A percentile compares a stretch with the other conserved stretches of the same genome.
Evolutionary conservation across 1,140 invertebrate genomes (phyloP).

Genomic region (Ylistrum balloti): DNA sequence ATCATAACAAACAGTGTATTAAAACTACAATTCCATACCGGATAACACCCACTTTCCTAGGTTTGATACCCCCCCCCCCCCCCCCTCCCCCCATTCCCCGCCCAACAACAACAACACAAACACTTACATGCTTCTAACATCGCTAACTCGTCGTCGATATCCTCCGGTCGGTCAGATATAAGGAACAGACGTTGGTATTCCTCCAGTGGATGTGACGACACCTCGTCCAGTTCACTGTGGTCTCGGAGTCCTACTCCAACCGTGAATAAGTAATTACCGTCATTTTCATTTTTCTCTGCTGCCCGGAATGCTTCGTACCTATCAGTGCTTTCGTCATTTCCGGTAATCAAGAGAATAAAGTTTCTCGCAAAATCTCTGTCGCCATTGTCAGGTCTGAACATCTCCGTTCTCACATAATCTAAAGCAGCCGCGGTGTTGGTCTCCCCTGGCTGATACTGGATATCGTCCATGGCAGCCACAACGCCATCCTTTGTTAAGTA

Average conservation of each 20-base stretch:
- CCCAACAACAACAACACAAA: too few relatives aligned
- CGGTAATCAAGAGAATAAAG: constrained; percentile 75
- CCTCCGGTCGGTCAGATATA: not conserved
- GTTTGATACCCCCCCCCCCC: too few relatives aligned
- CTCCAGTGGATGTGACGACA: constrained; percentile 68
- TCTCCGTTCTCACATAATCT: constrained; percentile 68
- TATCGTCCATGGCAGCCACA: constrained; percentile 57
- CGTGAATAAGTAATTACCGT: constrained; percentile 68
- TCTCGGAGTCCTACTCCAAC: constrained; percentile 72
- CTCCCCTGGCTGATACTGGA: constrained; percentile 59
- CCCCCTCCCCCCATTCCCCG: too few relatives aligned
- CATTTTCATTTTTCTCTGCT: constrained; percentile 66
- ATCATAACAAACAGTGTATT: too few relatives aligned
- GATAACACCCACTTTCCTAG: too few relatives aligned
- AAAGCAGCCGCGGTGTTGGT: constrained; percentile 73
- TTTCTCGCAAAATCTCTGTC: constrained; percentile 76
- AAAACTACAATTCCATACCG: too few relatives aligned
- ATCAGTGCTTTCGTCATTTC: constrained; percentile 68
- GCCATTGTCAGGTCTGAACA: constrained; percentile 75
- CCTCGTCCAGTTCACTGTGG: constrained; percentile 68
- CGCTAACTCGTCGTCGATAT: constrained; percentile 12
- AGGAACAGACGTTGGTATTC: constrained; percentile 56
- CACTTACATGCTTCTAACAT: not conserved
- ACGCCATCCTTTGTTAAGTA: constrained; percentile 66
- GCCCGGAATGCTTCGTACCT: constrained; percentile 61